A percentile compares a stretch with the other conserved stretches of the same genome.
Evolutionary conservation across 2,888 invertebrate species (phyloP).

Genomic region (Pristionchus exspectatus): DNA sequence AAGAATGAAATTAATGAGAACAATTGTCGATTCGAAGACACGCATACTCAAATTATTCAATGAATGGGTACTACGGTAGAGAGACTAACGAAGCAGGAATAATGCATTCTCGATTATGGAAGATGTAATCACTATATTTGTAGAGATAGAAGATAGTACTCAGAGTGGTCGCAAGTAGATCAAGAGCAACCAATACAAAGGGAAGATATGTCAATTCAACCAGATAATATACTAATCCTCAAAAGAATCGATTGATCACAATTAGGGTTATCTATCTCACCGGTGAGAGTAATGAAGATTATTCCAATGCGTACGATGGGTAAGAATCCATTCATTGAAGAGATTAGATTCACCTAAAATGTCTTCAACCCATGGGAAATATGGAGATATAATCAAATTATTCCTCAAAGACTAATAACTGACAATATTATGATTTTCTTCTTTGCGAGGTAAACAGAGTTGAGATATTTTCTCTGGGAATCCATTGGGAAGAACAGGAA

Average conservation of each 20-base stretch:
- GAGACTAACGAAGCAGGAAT: background rate
- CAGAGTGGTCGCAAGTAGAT: background rate
- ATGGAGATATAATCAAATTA: background rate
- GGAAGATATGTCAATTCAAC: constrained; percentile 31
- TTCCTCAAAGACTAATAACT: background rate
- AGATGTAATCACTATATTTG: background rate
- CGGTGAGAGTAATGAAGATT: constrained; percentile 23
- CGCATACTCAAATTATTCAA: background rate
- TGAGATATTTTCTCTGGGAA: background rate
- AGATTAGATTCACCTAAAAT: background rate
- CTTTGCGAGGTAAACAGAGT: background rate
- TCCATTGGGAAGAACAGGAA: background rate
- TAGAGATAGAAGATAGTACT: constrained; percentile 17
- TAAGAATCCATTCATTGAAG: background rate
- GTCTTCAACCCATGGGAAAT: no score
- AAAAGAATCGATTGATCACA: background rate
- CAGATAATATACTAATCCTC: constrained; percentile 10
- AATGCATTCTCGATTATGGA: background rate
- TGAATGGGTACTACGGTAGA: background rate
- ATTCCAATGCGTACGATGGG: background rate
- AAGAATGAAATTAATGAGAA: constrained; percentile 2
- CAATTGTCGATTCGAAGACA: background rate
- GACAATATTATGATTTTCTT: background rate
- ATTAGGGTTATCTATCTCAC: background rate
- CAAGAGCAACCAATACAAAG: background rate